Conservation (phyloP, 2,113 vertebrate genomes). For the Diphyllodes magnificus region DNA sequence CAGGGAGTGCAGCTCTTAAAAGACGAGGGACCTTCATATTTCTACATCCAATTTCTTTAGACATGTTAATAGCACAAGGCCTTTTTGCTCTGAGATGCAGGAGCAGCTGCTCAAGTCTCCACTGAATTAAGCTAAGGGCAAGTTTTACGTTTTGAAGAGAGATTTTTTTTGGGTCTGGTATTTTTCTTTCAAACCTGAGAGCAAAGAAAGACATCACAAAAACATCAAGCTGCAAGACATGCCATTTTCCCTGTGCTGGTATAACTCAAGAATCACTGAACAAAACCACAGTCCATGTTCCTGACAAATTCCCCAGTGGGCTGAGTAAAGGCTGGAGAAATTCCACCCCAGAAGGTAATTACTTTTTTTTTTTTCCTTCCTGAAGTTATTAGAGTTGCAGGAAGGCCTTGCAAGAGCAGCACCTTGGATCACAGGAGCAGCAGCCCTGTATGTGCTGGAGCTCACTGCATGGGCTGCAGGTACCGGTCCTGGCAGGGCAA, state of each 20-base stretch:
- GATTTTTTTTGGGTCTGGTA: neutral
- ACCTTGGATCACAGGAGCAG: neutral
- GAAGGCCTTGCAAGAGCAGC: neutral
- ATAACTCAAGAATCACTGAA: conserved; percentile 11
- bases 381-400: neutral
- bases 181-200: neutral
- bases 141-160: neutral
- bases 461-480: neutral
- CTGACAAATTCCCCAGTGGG: conserved; percentile 23
- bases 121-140: conserved; percentile 29
- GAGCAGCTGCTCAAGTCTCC: conserved; percentile 17
- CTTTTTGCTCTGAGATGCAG: neutral
- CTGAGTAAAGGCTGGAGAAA: conserved; percentile 27
- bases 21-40: neutral
- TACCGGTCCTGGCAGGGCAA: neutral
- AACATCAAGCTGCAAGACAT: conserved; percentile 41
- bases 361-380: neutral
- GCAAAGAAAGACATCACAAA: conserved; percentile 40
- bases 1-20: neutral
- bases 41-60: conserved; percentile 24
- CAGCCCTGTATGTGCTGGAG: neutral
- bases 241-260: conserved; percentile 24
- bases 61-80: neutral
- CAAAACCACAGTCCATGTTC: neutral
- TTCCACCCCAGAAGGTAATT: conserved; percentile 32